Conservation (phyloP, 2,888 invertebrate genomes). For the Gnatocerus cornutus region DNA sequence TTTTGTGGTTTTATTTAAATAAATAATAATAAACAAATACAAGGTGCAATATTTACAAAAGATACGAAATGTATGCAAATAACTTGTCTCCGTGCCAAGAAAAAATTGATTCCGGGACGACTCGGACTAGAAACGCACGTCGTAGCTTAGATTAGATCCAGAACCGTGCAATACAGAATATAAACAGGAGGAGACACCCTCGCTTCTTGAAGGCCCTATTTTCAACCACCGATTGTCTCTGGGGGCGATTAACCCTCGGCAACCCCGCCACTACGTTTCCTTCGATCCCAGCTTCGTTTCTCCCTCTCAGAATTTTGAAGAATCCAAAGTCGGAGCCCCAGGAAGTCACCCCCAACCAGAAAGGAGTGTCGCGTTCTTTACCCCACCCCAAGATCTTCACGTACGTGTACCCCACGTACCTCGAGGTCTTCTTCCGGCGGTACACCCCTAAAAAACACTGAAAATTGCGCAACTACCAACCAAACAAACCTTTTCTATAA, state of each 20-base stretch:
- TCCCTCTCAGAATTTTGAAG: constrained; percentile 4
- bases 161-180: no score
- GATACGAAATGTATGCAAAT: no score
- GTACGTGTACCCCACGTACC: constrained; percentile 1
- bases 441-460: constrained; percentile 25
- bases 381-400: constrained; percentile 12
- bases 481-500: neutral
- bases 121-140: no score
- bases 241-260: neutral
- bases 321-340: neutral
- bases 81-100: no score
- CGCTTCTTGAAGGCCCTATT: no score
- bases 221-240: no score
- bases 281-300: constrained; percentile 4
- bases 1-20: no score
- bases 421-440: neutral
- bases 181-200: no score
- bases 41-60: no score
- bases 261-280: neutral
- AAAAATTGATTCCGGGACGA: no score
- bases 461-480: neutral
- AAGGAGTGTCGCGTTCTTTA: neutral
- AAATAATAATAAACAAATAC: no score
- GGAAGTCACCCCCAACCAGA: constrained; percentile 4
- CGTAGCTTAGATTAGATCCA: no score